phyloP scores from a whole-genome alignment of 2,797 vertebrate genomes.

The Enteromius viviparus region DNA sequence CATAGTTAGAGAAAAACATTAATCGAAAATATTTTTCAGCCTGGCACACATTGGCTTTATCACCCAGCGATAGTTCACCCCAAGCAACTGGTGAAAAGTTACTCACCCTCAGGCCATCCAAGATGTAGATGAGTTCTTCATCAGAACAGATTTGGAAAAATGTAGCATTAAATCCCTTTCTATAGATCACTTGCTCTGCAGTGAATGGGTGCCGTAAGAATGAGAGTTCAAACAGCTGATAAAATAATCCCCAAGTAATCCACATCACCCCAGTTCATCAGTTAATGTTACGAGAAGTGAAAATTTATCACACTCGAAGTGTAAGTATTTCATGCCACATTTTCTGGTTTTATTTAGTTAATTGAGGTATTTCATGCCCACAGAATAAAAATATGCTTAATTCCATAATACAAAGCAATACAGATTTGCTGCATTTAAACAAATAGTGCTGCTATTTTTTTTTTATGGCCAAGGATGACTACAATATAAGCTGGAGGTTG shows the following conservation, averaged over 20 bases:
- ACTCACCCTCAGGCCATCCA: neutral
- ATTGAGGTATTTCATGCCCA: neutral
- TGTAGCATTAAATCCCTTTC: neutral
- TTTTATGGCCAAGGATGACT: neutral
- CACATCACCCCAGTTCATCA: neutral
- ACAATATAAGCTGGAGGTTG: neutral
- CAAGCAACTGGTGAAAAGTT: neutral
- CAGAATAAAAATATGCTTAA: neutral
- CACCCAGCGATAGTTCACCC: neutral
- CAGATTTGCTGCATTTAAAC: neutral
- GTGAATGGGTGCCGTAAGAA: neutral
- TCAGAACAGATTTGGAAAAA: neutral
- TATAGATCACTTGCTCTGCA: neutral
- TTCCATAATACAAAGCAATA: neutral
- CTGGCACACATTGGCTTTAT: neutral
- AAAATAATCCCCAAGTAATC: neutral
- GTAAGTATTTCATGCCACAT: neutral
- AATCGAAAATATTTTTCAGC: neutral
- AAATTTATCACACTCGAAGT: neutral
- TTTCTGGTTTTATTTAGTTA: neutral
- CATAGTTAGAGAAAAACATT: neutral
- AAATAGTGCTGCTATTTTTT: neutral
- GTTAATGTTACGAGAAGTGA: neutral
- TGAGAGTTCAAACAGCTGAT: neutral
- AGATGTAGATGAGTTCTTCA: neutral